Base-by-base conservation (phyloP, 2,797 vertebrate genomes). In the Sparidentex hasta region DNA sequence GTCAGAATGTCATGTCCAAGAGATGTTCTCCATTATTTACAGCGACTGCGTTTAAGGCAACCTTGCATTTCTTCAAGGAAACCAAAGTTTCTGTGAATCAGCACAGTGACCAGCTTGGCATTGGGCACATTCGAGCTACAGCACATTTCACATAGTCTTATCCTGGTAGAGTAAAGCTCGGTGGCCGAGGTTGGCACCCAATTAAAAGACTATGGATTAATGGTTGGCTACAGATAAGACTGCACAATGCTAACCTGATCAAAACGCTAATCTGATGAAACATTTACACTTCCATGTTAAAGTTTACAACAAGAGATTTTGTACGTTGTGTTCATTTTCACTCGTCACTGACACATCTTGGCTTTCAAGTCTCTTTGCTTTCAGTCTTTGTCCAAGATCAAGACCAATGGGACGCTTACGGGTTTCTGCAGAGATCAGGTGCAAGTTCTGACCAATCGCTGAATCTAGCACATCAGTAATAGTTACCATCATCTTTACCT, bases 41-140 rank as follows among this genome's bases (percentile, higher is more conserved):
- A 81, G 76, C 57, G 11, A 65, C 56, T 76, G 57, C 57, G 83
- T 80, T 88, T 92, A 94, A 94, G 91, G 92, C 93, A 86, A 87
- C 74, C 74, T 64, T 76, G 73, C 80, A 79, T 83, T 74, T 81
- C 69, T 62, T 55, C 69, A 71, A 61, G 52, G 67, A 70, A 65
- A 77, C 27, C 57, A 2, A 38, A 55, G 57, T 85, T 79, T 74
- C 27, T n/a, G 65, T 51, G 55, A 38, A 74, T 73, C 33, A 17
- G 81, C 79, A 80, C 80, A 7, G 51, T 27, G 59, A 78, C 7
- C 58, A 64, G 65, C 76, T 9, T 50, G 46, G 67, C 50, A 54
- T 63, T 16, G 25, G 27, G 7, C 21, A 7, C 11, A 13, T 41
- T 66, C 23, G 17, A 20, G 64, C 59, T 65, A 61, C 48, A 33